A percentile compares a stretch with the other conserved stretches of the same genome.
These are phyloP conservation scores for Vespertilio murinus DNA, from an alignment of 2,797 vertebrate genomes.

Conservation along the genomic window DNA sequence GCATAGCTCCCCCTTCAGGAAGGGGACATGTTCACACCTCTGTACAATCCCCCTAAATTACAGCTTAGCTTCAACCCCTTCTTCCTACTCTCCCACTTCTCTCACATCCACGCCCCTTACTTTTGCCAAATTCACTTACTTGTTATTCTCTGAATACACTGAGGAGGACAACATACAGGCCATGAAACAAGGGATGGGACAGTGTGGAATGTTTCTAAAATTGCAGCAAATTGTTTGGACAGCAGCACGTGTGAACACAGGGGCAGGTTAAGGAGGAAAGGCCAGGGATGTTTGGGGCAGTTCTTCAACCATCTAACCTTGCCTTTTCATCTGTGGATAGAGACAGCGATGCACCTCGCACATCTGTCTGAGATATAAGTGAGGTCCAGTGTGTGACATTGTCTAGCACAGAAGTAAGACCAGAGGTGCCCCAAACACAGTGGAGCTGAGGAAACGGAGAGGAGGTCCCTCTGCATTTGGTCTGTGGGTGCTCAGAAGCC, in stretches of 20 bases:
- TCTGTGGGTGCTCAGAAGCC: neutral
- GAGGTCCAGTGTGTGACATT: neutral
- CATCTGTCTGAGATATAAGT: neutral
- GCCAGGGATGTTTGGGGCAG: neutral
- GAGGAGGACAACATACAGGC: neutral
- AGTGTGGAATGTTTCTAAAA: neutral
- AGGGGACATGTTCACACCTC: neutral
- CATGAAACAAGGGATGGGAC: neutral
- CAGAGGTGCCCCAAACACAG: neutral
- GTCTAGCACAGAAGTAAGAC: neutral
- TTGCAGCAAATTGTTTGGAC: neutral
- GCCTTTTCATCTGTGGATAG: neutral
- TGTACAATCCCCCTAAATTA: neutral
- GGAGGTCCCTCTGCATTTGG: neutral
- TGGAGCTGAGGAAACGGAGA: accelerated
- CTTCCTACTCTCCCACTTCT: neutral
- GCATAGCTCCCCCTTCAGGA: conserved; percentile 18
- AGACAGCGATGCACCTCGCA: neutral
- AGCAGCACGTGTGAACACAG: neutral
- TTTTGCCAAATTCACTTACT: neutral
- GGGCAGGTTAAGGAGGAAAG: neutral
- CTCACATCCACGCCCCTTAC: neutral
- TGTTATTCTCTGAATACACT: neutral
- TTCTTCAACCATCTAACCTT: neutral
- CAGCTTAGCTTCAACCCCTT: accelerated